Evolutionary conservation across 2,888 invertebrate species (phyloP).

Genomic region (Pristionchus fissidentatus): DNA sequence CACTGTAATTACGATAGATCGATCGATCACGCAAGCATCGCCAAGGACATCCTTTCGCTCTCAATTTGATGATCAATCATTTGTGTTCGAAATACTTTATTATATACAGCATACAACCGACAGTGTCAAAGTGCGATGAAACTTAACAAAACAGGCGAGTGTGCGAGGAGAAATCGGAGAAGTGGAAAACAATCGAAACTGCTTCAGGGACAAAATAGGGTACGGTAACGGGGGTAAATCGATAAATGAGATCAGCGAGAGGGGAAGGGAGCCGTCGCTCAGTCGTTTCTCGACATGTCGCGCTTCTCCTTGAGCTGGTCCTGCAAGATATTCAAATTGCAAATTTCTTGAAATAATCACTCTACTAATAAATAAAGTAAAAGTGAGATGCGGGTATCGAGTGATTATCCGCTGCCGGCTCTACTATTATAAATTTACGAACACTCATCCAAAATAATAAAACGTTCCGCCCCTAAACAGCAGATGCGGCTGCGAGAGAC

Average conservation of each 20-base stretch:
- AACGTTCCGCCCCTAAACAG: too few species aligned
- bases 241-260: not conserved
- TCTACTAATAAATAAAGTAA: too few species aligned
- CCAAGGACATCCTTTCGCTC: not conserved
- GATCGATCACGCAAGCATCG: not conserved
- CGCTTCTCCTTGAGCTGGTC: slow-evolving; percentile 46
- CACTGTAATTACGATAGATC: not conserved
- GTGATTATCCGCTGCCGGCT: too few species aligned
- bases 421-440: too few species aligned
- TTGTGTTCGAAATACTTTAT: not conserved
- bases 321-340: slow-evolving; percentile 18
- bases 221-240: not conserved
- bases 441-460: too few species aligned
- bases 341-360: too few species aligned
- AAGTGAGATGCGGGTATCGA: too few species aligned
- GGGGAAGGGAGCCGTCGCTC: not conserved
- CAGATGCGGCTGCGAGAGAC: too few species aligned
- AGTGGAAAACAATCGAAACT: too few species aligned
- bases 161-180: too few species aligned
- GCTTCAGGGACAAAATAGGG: too few species aligned
- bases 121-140: not conserved
- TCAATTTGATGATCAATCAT: not conserved
- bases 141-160: slow-evolving; percentile 39
- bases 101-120: not conserved
- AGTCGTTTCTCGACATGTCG: slow-evolving; percentile 30